Evolutionary conservation across 2,888 invertebrate genomes (phyloP).

Genomic region (Chaetogeoica ovagalla): DNA sequence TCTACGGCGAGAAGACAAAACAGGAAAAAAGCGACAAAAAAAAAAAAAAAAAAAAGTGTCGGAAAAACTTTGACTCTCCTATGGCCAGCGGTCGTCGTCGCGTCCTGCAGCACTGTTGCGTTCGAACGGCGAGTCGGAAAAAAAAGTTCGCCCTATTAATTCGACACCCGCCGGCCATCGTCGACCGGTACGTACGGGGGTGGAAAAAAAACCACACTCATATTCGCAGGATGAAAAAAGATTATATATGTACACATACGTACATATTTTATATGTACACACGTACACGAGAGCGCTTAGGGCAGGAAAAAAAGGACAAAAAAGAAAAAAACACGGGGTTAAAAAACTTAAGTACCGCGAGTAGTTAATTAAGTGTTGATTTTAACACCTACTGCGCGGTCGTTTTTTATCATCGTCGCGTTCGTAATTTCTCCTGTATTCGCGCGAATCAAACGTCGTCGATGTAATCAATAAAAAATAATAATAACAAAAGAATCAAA

Average conservation of each 20-base stretch:
- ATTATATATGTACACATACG: neutral
- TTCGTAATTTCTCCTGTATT: neutral
- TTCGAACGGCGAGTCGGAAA: neutral
- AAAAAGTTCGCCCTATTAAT: slow-evolving; percentile 47
- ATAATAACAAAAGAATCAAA: too few relatives aligned
- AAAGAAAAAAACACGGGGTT: slow-evolving; percentile 21
- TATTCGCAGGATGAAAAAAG: slow-evolving; percentile 28
- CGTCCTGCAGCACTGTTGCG: too few relatives aligned
- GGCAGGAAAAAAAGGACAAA: slow-evolving; percentile 40
- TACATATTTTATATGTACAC: neutral
- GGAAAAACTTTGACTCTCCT: slow-evolving; percentile 30
- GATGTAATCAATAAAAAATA: too few relatives aligned
- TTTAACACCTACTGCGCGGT: slow-evolving; percentile 38
- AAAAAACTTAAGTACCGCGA: slow-evolving; percentile 47
- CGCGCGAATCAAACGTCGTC: too few relatives aligned
- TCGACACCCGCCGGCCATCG: slow-evolving; percentile 22
- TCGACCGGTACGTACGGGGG: slow-evolving; percentile 1
- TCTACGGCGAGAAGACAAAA: neutral
- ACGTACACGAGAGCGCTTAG: neutral
- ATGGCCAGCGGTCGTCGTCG: neutral
- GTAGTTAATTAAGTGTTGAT: slow-evolving; percentile 52
- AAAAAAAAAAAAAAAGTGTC: slow-evolving; percentile 26
- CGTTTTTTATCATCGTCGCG: slow-evolving; percentile 28
- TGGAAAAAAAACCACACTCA: slow-evolving; percentile 41
- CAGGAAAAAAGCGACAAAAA: too few relatives aligned